Evolutionary conservation across 2,113 vertebrate species (phyloP).

Genomic region (Ranitomeya variabilis): DNA sequence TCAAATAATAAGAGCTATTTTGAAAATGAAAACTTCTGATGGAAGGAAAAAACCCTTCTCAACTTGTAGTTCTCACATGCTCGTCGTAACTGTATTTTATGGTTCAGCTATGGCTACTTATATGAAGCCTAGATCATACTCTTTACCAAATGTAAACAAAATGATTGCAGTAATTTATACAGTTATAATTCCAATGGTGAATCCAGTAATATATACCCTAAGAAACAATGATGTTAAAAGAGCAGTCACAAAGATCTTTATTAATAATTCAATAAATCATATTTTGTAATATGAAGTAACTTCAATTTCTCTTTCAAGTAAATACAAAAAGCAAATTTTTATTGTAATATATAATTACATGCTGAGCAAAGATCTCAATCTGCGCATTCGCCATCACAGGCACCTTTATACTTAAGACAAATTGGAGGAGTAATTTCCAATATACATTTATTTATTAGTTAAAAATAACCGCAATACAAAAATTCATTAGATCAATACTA

Average conservation of each 20-base stretch:
- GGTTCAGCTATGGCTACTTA: slow-evolving; percentile 19
- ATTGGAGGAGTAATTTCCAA: no score
- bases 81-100: slow-evolving; percentile 16
- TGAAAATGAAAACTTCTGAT: background rate
- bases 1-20: background rate
- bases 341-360: no score
- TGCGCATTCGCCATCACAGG: no score
- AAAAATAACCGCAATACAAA: no score
- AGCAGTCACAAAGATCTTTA: background rate
- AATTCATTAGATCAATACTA: no score
- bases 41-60: slow-evolving; percentile 13
- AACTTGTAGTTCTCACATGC: slow-evolving; percentile 11
- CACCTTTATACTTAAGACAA: no score
- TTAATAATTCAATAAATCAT: background rate
- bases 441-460: no score
- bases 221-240: slow-evolving; percentile 33
- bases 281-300: no score
- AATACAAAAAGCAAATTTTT: no score
- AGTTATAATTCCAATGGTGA: slow-evolving; percentile 53
- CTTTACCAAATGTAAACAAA: background rate
- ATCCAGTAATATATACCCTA: slow-evolving; percentile 55
- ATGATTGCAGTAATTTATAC: background rate
- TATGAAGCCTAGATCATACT: background rate
- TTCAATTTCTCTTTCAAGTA: no score
- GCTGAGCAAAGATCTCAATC: no score